Evolutionary conservation across 2,113 vertebrate genomes (phyloP).

Genomic region (Oryzias curvinotus): DNA sequence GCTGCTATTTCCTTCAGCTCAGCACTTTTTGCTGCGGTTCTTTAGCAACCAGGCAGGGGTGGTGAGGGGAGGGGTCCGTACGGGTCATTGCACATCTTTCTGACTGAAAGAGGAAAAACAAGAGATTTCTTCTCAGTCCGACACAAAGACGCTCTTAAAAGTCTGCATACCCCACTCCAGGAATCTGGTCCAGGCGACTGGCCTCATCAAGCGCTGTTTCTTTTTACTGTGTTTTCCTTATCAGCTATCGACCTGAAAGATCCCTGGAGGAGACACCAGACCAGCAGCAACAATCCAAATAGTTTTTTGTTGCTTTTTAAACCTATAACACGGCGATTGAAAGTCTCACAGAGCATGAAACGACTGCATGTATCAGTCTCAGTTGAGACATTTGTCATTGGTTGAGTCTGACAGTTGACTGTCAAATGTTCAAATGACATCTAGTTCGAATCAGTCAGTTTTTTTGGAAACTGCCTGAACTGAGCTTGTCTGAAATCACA

Average conservation of each 20-base stretch:
- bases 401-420: conserved; percentile 3
- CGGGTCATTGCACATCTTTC: conserved; percentile 70
- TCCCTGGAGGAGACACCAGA: background rate
- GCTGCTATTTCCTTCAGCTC: conserved; percentile 61
- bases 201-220: conserved; percentile 20
- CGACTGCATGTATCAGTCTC: background rate
- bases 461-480: too few relatives aligned
- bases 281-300: conserved; percentile 18
- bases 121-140: conserved; percentile 62
- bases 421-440: background rate
- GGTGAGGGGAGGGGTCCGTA: conserved; percentile 32
- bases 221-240: conserved; percentile 49
- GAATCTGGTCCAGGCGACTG: conserved; percentile 41
- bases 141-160: conserved; percentile 68
- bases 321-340: conserved; percentile 22
- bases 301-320: conserved; percentile 32
- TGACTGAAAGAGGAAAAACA: conserved; percentile 69
- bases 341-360: conserved; percentile 13
- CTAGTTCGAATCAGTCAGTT: too few relatives aligned
- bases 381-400: conserved; percentile 18
- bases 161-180: conserved; percentile 40
- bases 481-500: too few relatives aligned
- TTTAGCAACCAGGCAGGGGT: conserved; percentile 46
- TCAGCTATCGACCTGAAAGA: conserved; percentile 54
- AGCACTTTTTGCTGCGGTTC: conserved; percentile 54